Conservation (phyloP, 2,888 invertebrate genomes). For the Cerceris rybyensis region DNA sequence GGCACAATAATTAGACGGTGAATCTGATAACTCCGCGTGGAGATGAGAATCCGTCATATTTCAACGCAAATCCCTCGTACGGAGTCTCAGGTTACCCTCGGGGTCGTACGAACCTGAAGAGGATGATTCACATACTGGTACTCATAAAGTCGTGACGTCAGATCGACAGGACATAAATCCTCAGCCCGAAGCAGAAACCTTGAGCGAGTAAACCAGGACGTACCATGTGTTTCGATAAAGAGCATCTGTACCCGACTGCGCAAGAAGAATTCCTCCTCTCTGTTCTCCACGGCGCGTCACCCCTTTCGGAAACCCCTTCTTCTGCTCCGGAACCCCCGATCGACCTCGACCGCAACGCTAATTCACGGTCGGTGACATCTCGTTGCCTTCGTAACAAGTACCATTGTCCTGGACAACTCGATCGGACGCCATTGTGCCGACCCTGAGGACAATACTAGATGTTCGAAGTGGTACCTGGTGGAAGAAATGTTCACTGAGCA, state of each 20-base stretch:
- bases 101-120: conserved; percentile 46
- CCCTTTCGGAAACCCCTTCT: conserved; percentile 54
- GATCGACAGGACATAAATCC: conserved; percentile 68
- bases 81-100: conserved; percentile 72
- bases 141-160: conserved; percentile 58
- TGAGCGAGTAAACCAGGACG: conserved; percentile 31
- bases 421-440: conserved; percentile 66
- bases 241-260: conserved; percentile 70
- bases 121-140: conserved; percentile 63
- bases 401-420: conserved; percentile 76
- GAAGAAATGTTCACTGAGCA: conserved; percentile 72
- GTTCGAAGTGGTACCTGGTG: conserved; percentile 71
- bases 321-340: conserved; percentile 26
- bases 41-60: conserved; percentile 48
- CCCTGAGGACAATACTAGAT: conserved; percentile 54
- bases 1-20: conserved; percentile 65
- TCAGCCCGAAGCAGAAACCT: conserved; percentile 28
- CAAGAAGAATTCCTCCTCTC: conserved; percentile 55
- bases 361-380: conserved; percentile 80
- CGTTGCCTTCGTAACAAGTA: conserved; percentile 80
- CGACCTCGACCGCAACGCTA: conserved; percentile 72
- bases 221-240: conserved; percentile 59
- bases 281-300: conserved; percentile 33
- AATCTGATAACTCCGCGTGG: conserved; percentile 56
- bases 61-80: conserved; percentile 69